Conservation (phyloP, 2,888 invertebrate genomes). For the Baccha elongata region DNA sequence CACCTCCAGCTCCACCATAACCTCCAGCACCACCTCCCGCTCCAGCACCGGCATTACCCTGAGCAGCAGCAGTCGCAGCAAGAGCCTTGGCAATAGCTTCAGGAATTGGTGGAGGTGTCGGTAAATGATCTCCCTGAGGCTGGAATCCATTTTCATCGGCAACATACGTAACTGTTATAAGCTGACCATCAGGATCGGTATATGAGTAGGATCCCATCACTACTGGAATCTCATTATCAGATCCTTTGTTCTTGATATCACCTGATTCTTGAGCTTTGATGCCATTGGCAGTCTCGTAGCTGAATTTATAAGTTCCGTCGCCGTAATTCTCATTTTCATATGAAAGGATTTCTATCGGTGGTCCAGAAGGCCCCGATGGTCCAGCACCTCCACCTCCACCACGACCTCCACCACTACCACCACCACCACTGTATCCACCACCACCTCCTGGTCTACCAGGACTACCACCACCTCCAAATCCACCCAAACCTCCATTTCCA, state of each 20-base stretch:
- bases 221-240: conserved; percentile 84
- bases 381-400: conserved; percentile 77
- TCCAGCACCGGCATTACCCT: conserved; percentile 77
- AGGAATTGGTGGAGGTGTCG: conserved; percentile 87
- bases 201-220: conserved; percentile 86
- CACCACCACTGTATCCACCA: conserved; percentile 76
- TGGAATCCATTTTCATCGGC: conserved; percentile 88
- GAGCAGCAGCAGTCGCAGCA: conserved; percentile 83
- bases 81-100: conserved; percentile 85
- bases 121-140: conserved; percentile 84
- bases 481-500: conserved; percentile 79
- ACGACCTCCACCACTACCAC: conserved; percentile 74
- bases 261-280: conserved; percentile 86
- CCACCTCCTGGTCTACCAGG: conserved; percentile 78
- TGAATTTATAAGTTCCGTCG: conserved; percentile 85
- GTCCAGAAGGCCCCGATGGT: conserved; percentile 79
- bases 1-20: conserved; percentile 75
- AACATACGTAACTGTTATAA: conserved; percentile 85
- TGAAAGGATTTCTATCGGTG: conserved; percentile 84
- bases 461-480: conserved; percentile 80
- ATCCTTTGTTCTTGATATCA: conserved; percentile 85
- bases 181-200: conserved; percentile 86
- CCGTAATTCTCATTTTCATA: conserved; percentile 85
- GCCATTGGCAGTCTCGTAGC: conserved; percentile 86
- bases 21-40: conserved; percentile 77